A percentile compares a stretch with the other conserved stretches of the same genome.
These are phyloP conservation scores for Mionectes olivaceus DNA, from an alignment of 2,797 vertebrate genomes.

Conservation along the genomic window DNA sequence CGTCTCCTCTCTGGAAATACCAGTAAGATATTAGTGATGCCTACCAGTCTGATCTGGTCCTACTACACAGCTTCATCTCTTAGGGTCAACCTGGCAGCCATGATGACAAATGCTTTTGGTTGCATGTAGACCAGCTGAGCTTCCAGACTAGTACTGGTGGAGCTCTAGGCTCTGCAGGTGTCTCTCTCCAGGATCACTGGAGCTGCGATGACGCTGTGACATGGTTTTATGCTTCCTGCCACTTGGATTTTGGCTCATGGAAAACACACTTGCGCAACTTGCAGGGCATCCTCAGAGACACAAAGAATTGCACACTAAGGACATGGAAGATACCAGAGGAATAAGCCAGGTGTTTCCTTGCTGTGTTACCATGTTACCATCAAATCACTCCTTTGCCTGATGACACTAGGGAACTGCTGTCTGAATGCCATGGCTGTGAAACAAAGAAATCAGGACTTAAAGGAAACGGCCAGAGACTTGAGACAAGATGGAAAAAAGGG, in stretches of 20 bases:
- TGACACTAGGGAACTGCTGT: background rate
- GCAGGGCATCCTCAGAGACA: background rate
- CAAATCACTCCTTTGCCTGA: background rate
- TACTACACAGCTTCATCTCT: background rate
- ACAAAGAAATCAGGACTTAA: background rate
- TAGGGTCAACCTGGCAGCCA: background rate
- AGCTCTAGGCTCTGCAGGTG: background rate
- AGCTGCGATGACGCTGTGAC: background rate
- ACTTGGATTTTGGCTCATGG: background rate
- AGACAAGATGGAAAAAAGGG: background rate
- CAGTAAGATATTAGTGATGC: background rate
- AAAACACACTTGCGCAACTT: background rate
- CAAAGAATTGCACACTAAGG: background rate
- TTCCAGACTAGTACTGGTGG: background rate
- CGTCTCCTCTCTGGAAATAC: background rate
- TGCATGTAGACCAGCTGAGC: background rate
- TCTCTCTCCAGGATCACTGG: background rate
- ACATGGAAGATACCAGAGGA: background rate
- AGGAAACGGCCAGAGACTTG: background rate
- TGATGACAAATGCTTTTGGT: background rate
- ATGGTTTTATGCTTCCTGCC: background rate
- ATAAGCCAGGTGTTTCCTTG: background rate
- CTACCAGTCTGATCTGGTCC: background rate
- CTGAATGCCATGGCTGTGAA: background rate
- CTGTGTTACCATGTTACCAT: background rate